Evolutionary conservation across 2,797 vertebrate species (phyloP), one percentile per base, ranked within the genome.

Genomic region (Lophura swinhoii): DNA sequence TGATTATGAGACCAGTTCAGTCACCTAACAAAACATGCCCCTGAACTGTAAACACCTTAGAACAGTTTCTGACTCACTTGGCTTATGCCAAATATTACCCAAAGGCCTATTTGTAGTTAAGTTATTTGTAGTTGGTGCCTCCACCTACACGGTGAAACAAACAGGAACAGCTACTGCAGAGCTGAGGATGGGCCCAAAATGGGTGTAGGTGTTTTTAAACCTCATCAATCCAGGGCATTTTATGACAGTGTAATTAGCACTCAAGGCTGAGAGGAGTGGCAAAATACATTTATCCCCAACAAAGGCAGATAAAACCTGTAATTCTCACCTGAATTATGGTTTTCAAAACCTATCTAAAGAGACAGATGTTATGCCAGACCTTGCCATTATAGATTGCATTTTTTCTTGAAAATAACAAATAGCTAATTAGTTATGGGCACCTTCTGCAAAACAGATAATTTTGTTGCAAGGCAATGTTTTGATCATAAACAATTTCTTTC

Each of bases 241-340:
- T 90, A 44, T 87, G 62, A 72, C 80, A 66, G 62, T 55, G 55
- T 94, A 96, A 96, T 96, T 94, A 91, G 53, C 86, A 91, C n/a
- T n/a, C 88, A 86, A 92, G 66, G 70, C 73, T 87, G 75, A 92
- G 68, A 92, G 93, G 92, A 93, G 90, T 94, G 92, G 91, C 89
- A 95, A 93, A 96, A 92, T 79, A 79, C 66, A 95, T 96, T 95
- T 88, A 87, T 94, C 90, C 62, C 93, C 49, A 69, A 86, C 76
- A 86, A 90, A 90, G 49, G 55, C 14, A 2, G 80, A 84, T 68
- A 85, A 94, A 96, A 95, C 43, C 60, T 92, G 78, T 85, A 94
- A 94, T 92, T 94, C 91, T 88, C 86, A 84, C 75, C 74, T 89
- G 79, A 95, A 71, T 91, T 89, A 92, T 69, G 70, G 64, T 84